Evolutionary conservation across 2,888 invertebrate genomes (phyloP).

Genomic region (Drosophila limbata): DNA sequence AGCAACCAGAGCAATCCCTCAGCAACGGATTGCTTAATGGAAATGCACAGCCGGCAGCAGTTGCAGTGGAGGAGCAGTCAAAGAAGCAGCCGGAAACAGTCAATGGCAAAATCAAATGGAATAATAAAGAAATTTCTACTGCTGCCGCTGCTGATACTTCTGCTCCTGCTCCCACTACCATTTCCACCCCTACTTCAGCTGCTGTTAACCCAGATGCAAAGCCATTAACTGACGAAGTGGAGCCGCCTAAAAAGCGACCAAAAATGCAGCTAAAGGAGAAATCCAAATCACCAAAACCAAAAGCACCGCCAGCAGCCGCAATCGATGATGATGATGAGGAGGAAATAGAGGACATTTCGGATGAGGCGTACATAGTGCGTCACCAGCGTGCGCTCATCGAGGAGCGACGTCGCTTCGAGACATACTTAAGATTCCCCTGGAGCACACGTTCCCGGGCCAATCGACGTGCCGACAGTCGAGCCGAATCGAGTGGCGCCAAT

Average conservation of each 20-base stretch:
- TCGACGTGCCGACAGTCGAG: conserved; percentile 89
- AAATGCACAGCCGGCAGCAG: conserved; percentile 6
- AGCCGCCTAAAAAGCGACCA: conserved; percentile 59
- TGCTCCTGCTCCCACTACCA: conserved; percentile 1
- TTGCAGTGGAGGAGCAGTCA: conserved; percentile 15
- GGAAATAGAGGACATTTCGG: conserved; percentile 92
- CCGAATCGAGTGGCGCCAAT: conserved; percentile 90
- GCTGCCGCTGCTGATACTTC: no score
- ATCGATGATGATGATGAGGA: conserved; percentile 1
- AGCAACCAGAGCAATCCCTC: conserved; percentile 11
- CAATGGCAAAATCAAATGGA: conserved; percentile 59
- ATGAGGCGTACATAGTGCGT: conserved; percentile 89
- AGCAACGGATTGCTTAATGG: conserved; percentile 60
- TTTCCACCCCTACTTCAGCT: conserved; percentile 3
- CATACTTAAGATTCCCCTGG: conserved; percentile 85
- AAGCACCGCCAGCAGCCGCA: background rate
- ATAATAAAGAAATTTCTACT: conserved; percentile 8
- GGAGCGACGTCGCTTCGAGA: conserved; percentile 90
- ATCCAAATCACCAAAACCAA: background rate
- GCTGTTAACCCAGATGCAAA: background rate
- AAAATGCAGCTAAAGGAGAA: conserved; percentile 45
- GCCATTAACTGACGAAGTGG: background rate
- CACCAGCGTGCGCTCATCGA: conserved; percentile 89
- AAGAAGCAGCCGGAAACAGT: conserved; percentile 5
- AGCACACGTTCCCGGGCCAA: conserved; percentile 87